Conservation (phyloP, 2,113 vertebrate species). For the Pseudorectes ferrugineus region DNA sequence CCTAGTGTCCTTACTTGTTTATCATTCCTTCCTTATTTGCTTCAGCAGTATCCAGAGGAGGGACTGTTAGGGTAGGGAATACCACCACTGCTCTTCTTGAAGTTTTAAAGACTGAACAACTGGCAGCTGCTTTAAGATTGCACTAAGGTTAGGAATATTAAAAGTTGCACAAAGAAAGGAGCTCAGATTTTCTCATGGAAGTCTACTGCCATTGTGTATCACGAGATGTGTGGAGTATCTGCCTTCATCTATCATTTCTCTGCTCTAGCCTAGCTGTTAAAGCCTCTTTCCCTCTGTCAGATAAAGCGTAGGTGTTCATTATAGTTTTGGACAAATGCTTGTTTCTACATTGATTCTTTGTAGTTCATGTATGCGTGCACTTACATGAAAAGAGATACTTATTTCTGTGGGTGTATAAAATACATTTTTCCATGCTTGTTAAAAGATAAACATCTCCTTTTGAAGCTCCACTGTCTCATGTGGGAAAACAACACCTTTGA, state of each 20-base stretch:
- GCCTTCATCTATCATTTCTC: background rate
- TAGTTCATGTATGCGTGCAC: background rate
- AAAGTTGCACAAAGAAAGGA: background rate
- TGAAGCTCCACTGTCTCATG: background rate
- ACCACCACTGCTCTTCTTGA: background rate
- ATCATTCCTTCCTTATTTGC: background rate
- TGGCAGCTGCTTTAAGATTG: background rate
- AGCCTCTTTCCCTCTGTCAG: background rate
- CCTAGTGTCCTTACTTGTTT: background rate
- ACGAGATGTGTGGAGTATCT: background rate
- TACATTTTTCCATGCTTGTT: background rate
- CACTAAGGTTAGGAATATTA: background rate
- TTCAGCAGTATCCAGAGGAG: background rate
- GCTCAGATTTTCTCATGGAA: background rate
- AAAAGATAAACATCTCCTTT: background rate
- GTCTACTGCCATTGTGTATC: background rate
- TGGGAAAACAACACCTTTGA: background rate
- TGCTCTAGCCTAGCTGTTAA: background rate
- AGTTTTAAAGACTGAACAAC: background rate
- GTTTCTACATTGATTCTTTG: background rate
- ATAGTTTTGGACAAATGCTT: background rate
- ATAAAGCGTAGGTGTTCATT: background rate
- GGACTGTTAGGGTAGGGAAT: background rate
- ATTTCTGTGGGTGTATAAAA: background rate
- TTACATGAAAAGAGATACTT: background rate